Evolutionary conservation across 1,140 invertebrate genomes (phyloP), one percentile per base, ranked within the genome.

Genomic region (Gerris buenoi): DNA sequence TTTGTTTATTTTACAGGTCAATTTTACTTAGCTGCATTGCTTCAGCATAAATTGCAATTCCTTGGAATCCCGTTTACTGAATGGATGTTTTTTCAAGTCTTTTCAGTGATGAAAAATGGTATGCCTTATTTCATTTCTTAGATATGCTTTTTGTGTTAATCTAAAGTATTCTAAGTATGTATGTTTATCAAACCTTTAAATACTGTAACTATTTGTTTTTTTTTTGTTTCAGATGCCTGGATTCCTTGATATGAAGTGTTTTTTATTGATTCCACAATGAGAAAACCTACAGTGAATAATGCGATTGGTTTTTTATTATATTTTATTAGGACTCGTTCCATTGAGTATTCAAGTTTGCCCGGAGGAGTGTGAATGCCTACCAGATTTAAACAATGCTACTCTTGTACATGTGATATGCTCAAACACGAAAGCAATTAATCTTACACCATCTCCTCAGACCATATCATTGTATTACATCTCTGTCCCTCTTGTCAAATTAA

Each of bases 341-440:
- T 66, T 58, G 33, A 29, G n/a, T 25, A 63, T 27, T 13, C 2
- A 25, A 1, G 1, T 63, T 46, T 68, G 68, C 25, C 68, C 68
- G 25, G 26, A 26, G 23, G 65, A 64, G 22, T 68, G 68, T 58
- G 25, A 62, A 33, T 68, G 68, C 61, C 27, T 62, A 25, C 29
- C 64, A 57, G 65, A 68, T 66, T 28, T 27, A 23, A 62, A 46
- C 2, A 58, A 68, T 27, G 26, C 29, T 26, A 29, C 57, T 23
- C 25, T 65, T 25, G 10, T 26, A 25, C 27, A 62, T 68, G 18
- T 27, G 56, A 46, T 46, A 26, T 68, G 29, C 58, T n/a, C 57
- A 29, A 28, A 28, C 46, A 63, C 61, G 23, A 66, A 59, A 65
- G 3, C 22, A 10, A 25, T 22, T 56, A 56, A 63, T 46, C 22